phyloP scores from a whole-genome alignment of 2,113 vertebrate genomes.

The Gasterosteus nipponicus region DNA sequence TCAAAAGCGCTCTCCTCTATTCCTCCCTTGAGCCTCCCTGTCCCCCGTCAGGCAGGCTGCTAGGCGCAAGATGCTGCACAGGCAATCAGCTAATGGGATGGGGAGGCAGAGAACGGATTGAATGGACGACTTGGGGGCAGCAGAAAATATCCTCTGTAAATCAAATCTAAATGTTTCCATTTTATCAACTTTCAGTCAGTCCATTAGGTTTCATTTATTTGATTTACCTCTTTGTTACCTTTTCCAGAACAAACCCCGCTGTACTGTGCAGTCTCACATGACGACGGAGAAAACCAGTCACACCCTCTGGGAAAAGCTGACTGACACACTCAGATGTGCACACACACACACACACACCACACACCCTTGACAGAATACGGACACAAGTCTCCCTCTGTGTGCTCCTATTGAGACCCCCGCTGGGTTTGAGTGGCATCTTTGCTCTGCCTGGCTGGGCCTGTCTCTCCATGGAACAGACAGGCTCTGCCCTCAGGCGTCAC shows the following conservation, averaged over 20 bases:
- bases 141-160: constrained; percentile 19
- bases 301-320: constrained; percentile 26
- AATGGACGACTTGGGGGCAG: constrained; percentile 16
- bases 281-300: constrained; percentile 12
- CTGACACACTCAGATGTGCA: constrained; percentile 2
- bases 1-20: constrained; percentile 39
- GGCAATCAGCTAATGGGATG: constrained; percentile 77
- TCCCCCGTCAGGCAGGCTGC: constrained; percentile 37
- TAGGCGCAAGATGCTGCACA: constrained; percentile 31
- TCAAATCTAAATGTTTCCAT: constrained; percentile 18
- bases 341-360: constrained; percentile 5
- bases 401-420: constrained; percentile 60
- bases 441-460: constrained; percentile 66
- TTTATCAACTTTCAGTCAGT: neutral
- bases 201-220: neutral
- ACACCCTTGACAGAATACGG: constrained; percentile 12
- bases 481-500: constrained; percentile 35
- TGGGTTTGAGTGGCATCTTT: constrained; percentile 73
- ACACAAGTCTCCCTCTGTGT: constrained; percentile 37
- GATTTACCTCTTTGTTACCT: neutral
- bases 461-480: constrained; percentile 57
- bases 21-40: constrained; percentile 25
- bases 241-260: neutral
- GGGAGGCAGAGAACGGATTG: constrained; percentile 12
- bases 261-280: neutral